Evolutionary conservation across 2,113 vertebrate species (phyloP), one percentile per base, ranked within the genome.

Genomic region (Datnioides undecimradiatus): DNA sequence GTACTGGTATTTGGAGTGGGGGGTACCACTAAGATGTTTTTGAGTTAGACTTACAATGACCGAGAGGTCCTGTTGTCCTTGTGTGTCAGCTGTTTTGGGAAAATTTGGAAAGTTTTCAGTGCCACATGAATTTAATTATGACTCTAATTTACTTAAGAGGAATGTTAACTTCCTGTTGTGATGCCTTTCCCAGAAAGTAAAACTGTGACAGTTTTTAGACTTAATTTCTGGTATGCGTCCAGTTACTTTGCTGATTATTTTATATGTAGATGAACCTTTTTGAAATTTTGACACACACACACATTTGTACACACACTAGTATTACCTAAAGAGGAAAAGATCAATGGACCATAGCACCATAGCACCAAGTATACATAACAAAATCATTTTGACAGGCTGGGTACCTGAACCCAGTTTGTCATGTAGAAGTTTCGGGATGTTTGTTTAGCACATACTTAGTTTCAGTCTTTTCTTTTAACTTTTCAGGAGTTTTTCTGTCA

Each of bases 51-150:
- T 4, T 33, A 23, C 27, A 45, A 3, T 41, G n/a, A 43, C 57
- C 11, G 27, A 5, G n/a, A 40, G 59, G 52, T 59, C 51, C 16
- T 23, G 40, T 31, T 45, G 51, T 65, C 29, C n/a, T 19, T 29
- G 23, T 49, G 52, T 40, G 13, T 66, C 29, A 14, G 40, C 14
- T 6, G 4, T 48, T 59, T 51, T 17, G 5, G 5, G 9, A 23
- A 38, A 41, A 10, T 60, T 25, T 43, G 13, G 29, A 31, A 79
- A 64, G 6, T 65, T 58, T 60, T 60, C 27, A 45, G 38, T 31
- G 45, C 29, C 21, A 29, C 52, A 31, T 29, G 34, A 46, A 60
- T 81, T 62, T 23, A 48, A 76, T 82, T 62, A 25, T 34, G 21
- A 16, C 34, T 52, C 14, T 45, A 70, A 72, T 76, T 70, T 48